Evolutionary conservation across 92 coral and sea anemone species (phyloP), one percentile per base, ranked within the genome.

Genomic region (Zoanthus gigantus): DNA sequence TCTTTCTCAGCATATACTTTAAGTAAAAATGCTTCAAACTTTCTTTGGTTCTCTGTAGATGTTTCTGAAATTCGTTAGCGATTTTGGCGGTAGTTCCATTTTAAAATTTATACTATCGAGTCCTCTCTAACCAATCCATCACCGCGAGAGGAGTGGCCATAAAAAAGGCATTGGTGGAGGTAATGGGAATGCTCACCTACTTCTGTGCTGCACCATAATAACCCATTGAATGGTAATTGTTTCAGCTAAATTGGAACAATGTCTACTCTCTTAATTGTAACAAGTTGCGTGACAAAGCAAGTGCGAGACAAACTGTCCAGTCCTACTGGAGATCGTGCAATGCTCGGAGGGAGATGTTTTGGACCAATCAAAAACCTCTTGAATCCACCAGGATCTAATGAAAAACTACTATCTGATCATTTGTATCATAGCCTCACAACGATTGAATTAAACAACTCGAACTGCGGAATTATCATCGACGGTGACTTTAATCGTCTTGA

Each of bases 151-250:
- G 69, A 61, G 69, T 84, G 88, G 29, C 79, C 79, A 71, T 31
- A 84, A 47, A 63, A 84, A 16, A 81, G 74, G 68, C 86, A 81
- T 63, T 86, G 88, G 76, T 86, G 90, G 32, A 77, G 75, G 72
- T 86, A 86, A 77, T 86, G 90, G 37, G 67, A 54, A 58, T 65
- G 86, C 68, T 86, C 88, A n/a, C 86, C 91, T 47, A 87, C 81
- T 50, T 50, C 56, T 61, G 69, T 61, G 69, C 69, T 61, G 69
- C 69, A 61, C 69, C 28, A 29, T 17, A 61, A 61, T 29, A 61
- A 61, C 69, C 69, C 69, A 61, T 61, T 61, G 69, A 61, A 61
- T 61, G 28, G 69, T 29, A 61, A 18, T 61, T 61, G 18, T 61
- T 61, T 61, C 69, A 61, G 18, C 28, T 17, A 61, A 61, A 18